Evolutionary conservation across 2,797 vertebrate genomes (phyloP).

Genomic region (Hylomyscus alleni): DNA sequence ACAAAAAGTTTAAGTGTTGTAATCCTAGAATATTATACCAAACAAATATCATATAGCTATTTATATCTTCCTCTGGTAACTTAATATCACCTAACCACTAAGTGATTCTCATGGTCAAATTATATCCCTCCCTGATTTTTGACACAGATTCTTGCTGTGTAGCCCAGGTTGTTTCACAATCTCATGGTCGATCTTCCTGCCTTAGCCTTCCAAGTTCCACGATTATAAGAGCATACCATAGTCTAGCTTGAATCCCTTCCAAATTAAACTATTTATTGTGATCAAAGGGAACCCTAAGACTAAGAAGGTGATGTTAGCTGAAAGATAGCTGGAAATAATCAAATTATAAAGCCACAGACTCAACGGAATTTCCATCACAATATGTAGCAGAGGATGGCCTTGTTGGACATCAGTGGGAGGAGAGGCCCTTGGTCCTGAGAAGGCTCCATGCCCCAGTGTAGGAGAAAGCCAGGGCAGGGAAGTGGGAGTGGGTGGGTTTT

Average conservation of each 20-base stretch:
- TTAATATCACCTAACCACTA: slow-evolving; percentile 56
- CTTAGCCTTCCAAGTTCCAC: neutral
- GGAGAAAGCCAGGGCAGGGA: too few relatives aligned
- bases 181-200: neutral
- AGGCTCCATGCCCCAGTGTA: too few relatives aligned
- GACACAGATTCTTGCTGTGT: neutral
- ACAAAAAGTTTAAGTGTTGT: neutral
- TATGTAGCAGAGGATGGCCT: too few relatives aligned
- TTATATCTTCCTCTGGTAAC: slow-evolving; percentile 30
- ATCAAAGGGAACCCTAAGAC: slow-evolving; percentile 47
- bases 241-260: neutral
- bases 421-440: too few relatives aligned
- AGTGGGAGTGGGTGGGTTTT: too few relatives aligned
- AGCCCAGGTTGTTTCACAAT: neutral
- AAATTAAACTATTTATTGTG: slow-evolving; percentile 61
- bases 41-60: slow-evolving; percentile 19
- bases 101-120: neutral
- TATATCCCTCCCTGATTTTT: neutral
- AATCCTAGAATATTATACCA: slow-evolving; percentile 42
- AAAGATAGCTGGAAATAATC: slow-evolving; percentile 40
- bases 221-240: neutral
- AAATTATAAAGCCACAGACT: slow-evolving; percentile 34
- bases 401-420: too few relatives aligned
- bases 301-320: neutral
- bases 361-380: slow-evolving; percentile 2